Base-by-base conservation (phyloP, 1,140 invertebrate genomes). In the Drosophila subpulchrella region DNA sequence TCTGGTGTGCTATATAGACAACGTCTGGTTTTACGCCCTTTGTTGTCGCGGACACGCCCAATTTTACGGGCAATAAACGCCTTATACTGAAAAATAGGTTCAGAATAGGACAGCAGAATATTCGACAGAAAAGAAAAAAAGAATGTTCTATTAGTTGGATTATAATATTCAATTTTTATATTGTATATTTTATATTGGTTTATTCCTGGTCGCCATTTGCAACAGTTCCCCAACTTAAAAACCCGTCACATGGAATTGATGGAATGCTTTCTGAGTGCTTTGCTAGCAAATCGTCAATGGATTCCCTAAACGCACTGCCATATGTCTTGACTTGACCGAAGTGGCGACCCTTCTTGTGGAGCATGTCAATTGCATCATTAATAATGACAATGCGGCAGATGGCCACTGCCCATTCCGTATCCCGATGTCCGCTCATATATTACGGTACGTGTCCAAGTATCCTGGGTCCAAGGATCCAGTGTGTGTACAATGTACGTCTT, bases 21-120 rank as follows among this genome's bases (percentile, higher is more conserved):
- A 20, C 41, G 65, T 67, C 58, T 67, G 63, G 58, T 15, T 8
- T 17, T 42, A 62, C 39, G 12, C 7, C 36, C 38, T 50, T 72
- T 63, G 39, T 66, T 58, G 71, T 58, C 51, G 47, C 30, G 34
- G 53, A 17, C 60, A 47, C 59, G 39, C 30, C 39, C 60, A 54
- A 65, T 57, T 75, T 50, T 17, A 70, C 53, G 73, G 32, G 17
- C 47, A 51, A 57, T 57, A 74, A 74, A 54, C 59, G 46, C 70
- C 38, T 57, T 13, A 55, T n/a, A 20, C 34, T 11, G 11, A 5
- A 6, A 39, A 50, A 15, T 34, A 34, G 0, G 44, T 11, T 24
- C 6, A 24, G 27, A 47, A 38, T 30, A 36, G 20, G 44, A 34
- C 34, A 55, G 20, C 48, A 2, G 32, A 54, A n/a, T 46, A 11